Evolutionary conservation across 1,140 invertebrate species (phyloP).

Genomic region (Chrysopa pallens): DNA sequence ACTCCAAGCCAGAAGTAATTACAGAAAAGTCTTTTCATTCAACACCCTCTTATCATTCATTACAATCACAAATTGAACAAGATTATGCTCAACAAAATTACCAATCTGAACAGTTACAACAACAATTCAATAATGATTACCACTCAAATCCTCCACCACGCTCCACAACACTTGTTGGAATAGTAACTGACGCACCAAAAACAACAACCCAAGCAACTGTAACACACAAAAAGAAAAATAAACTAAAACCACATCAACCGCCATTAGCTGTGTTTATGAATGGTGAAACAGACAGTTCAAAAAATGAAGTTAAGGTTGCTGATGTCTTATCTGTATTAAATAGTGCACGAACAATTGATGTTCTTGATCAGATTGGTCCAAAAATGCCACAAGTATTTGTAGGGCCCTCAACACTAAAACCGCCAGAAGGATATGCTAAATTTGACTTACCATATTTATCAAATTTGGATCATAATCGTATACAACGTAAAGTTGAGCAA

Average conservation of each 20-base stretch:
- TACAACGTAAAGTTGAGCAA: constrained; percentile 51
- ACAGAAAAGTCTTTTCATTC: constrained; percentile 13
- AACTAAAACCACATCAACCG: constrained; percentile 55
- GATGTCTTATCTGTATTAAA: constrained; percentile 51
- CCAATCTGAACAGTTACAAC: constrained; percentile 24
- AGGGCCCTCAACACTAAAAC: constrained; percentile 49
- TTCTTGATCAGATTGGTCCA: constrained; percentile 46
- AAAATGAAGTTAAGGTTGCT: constrained; percentile 31
- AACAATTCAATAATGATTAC: constrained; percentile 20
- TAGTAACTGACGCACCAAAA: constrained; percentile 2
- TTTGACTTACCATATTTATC: constrained; percentile 69
- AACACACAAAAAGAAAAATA: constrained; percentile 20
- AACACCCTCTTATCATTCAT: constrained; percentile 11
- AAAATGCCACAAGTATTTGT: constrained; percentile 58
- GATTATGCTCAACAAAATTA: constrained; percentile 24
- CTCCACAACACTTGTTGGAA: constrained; percentile 3
- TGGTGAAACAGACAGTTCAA: constrained; percentile 23
- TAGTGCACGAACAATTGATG: constrained; percentile 50
- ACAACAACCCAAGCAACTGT: constrained; percentile 6
- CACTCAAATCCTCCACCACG: constrained; percentile 15
- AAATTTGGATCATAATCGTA: constrained; percentile 44
- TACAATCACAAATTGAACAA: constrained; percentile 17
- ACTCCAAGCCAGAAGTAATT: constrained; percentile 15
- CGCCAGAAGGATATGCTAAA: constrained; percentile 52
- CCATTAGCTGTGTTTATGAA: constrained; percentile 61